These are phyloP conservation scores for Philhelius pedissequus DNA, from an alignment of 2,888 invertebrate species.

Conservation along the genomic window DNA sequence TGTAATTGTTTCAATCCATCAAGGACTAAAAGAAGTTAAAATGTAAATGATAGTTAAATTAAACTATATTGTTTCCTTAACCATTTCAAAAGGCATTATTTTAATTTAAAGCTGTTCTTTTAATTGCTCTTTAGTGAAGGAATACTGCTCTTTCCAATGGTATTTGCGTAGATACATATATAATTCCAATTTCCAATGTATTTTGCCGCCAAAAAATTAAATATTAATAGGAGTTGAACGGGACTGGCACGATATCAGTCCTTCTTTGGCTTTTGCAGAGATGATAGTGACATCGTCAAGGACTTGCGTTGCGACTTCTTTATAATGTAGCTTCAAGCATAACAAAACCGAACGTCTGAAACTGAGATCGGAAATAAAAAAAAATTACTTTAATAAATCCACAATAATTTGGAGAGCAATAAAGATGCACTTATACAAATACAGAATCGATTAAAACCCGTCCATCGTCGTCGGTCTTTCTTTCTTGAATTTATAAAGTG, in stretches of 20 bases:
- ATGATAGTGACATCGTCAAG: not conserved
- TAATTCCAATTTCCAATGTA: too few species aligned
- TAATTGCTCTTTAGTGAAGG: not conserved
- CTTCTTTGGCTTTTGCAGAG: not conserved
- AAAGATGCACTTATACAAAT: constrained; percentile 56
- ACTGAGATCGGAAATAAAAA: constrained; percentile 30
- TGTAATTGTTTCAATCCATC: constrained; percentile 51
- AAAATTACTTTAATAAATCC: constrained; percentile 50
- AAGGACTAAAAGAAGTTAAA: constrained; percentile 32
- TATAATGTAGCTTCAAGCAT: constrained; percentile 27
- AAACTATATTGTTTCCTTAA: not conserved
- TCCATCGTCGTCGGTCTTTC: not conserved
- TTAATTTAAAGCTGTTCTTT: constrained; percentile 29
- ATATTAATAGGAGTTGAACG: constrained; percentile 52
- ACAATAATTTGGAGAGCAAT: constrained; percentile 57
- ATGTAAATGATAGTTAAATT: constrained; percentile 55
- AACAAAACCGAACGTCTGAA: too few species aligned
- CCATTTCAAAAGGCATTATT: constrained; percentile 13
- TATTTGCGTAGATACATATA: too few species aligned
- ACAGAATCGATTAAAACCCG: constrained; percentile 46
- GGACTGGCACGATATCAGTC: not conserved
- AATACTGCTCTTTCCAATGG: not conserved
- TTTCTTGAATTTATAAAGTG: not conserved
- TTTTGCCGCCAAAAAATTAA: constrained; percentile 43
- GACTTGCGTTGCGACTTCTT: not conserved